These are phyloP conservation scores for Ophion slaviceki DNA, from an alignment of 2,888 invertebrate species.

Conservation along the genomic window DNA sequence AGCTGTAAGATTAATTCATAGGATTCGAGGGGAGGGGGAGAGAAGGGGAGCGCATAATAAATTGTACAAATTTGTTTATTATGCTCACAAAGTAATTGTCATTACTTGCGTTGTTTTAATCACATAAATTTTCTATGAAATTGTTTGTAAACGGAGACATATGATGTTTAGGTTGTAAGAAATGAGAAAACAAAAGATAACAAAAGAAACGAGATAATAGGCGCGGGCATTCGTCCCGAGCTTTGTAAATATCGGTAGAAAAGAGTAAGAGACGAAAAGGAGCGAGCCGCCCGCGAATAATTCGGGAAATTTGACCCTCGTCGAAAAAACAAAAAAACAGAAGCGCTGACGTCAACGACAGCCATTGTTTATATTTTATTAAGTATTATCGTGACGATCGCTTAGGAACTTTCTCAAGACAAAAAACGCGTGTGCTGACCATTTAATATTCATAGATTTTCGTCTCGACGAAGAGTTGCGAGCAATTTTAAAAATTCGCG, in stretches of 20 bases:
- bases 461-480: background rate
- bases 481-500: slow-evolving; percentile 1
- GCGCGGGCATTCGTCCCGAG: slow-evolving; percentile 53
- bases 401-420: slow-evolving; percentile 46
- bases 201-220: slow-evolving; percentile 36
- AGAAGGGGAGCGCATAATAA: slow-evolving; percentile 79
- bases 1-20: slow-evolving; percentile 46
- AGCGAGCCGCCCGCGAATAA: slow-evolving; percentile 23
- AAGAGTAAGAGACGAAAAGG: slow-evolving; percentile 44
- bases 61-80: slow-evolving; percentile 83
- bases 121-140: slow-evolving; percentile 82
- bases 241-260: slow-evolving; percentile 75
- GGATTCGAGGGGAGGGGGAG: background rate
- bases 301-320: background rate
- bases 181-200: slow-evolving; percentile 44
- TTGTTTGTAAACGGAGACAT: slow-evolving; percentile 79
- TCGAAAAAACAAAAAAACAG: slow-evolving; percentile 41
- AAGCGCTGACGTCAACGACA: slow-evolving; percentile 68
- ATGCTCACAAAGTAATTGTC: slow-evolving; percentile 79
- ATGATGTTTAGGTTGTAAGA: slow-evolving; percentile 76
- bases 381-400: slow-evolving; percentile 68
- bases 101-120: slow-evolving; percentile 81
- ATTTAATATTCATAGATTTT: slow-evolving; percentile 25
- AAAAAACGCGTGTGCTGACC: slow-evolving; percentile 15
- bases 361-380: slow-evolving; percentile 76